Conservation (phyloP, 2,113 vertebrate genomes). For the Pitta sordida region DNA sequence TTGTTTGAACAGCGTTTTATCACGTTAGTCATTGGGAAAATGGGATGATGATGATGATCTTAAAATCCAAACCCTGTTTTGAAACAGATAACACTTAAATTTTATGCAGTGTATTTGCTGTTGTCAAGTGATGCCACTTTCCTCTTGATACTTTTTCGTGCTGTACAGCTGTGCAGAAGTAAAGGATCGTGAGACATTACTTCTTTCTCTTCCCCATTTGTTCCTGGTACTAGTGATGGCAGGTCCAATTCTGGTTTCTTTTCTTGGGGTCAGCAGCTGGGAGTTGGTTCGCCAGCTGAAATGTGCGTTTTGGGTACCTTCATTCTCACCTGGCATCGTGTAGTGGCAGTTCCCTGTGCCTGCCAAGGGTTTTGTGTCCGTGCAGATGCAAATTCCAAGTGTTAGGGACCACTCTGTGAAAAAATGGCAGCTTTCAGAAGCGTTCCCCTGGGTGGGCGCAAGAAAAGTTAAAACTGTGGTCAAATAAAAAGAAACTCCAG, state of each 20-base stretch:
- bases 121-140: neutral
- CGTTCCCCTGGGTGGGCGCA: neutral
- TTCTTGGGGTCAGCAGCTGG: neutral
- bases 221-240: neutral
- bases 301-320: neutral
- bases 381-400: neutral
- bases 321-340: accelerated
- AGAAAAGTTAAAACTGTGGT: neutral
- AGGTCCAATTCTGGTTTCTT: neutral
- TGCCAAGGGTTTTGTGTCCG: neutral
- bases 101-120: neutral
- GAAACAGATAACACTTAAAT: neutral
- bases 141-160: neutral
- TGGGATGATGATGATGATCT: neutral
- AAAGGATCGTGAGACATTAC: neutral
- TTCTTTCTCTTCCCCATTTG: neutral
- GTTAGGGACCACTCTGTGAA: neutral
- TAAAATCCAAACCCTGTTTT: neutral
- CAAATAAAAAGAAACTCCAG: neutral
- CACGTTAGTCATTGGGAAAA: neutral
- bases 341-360: neutral
- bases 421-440: neutral
- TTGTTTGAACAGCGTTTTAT: neutral
- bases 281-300: neutral
- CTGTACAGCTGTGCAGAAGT: neutral